Percentiles rank a stretch among this genome's conserved stretches.
Evolutionary conservation across 2,888 invertebrate genomes (phyloP).

Genomic region (Augiades crinisus): DNA sequence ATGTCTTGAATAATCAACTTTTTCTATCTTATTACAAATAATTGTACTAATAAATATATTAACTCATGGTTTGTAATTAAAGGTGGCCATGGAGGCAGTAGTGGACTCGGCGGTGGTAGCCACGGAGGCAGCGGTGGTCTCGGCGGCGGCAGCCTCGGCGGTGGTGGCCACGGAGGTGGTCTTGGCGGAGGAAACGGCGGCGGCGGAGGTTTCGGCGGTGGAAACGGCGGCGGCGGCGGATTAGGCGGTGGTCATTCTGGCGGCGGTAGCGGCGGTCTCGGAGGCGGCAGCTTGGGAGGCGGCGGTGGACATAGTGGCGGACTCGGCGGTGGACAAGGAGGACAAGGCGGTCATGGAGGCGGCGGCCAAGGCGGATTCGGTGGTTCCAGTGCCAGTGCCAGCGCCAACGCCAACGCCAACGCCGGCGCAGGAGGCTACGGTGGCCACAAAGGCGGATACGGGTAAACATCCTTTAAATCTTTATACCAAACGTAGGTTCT

Average conservation of each 20-base stretch:
- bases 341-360: conserved; percentile 25
- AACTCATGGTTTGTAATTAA: too few species aligned
- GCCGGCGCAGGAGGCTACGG: conserved; percentile 38
- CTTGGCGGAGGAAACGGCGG: conserved; percentile 32
- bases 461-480: conserved; percentile 40
- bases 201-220: conserved; percentile 17
- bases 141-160: conserved; percentile 34
- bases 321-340: conserved; percentile 19
- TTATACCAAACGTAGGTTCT: too few species aligned
- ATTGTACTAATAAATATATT: neutral
- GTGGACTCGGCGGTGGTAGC: conserved; percentile 31
- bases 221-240: conserved; percentile 22
- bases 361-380: conserved; percentile 25
- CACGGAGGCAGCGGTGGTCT: conserved; percentile 32
- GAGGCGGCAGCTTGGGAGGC: neutral
- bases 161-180: conserved; percentile 36
- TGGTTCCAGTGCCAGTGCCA: conserved; percentile 33
- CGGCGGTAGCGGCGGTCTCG: conserved; percentile 29
- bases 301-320: neutral
- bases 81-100: conserved; percentile 28
- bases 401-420: conserved; percentile 33
- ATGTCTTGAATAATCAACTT: too few species aligned
- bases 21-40: neutral
- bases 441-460: conserved; percentile 44
- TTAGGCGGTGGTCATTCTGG: conserved; percentile 19